Base-by-base conservation (phyloP, 2,797 vertebrate genomes). In the Pipistrellus nathusii region DNA sequence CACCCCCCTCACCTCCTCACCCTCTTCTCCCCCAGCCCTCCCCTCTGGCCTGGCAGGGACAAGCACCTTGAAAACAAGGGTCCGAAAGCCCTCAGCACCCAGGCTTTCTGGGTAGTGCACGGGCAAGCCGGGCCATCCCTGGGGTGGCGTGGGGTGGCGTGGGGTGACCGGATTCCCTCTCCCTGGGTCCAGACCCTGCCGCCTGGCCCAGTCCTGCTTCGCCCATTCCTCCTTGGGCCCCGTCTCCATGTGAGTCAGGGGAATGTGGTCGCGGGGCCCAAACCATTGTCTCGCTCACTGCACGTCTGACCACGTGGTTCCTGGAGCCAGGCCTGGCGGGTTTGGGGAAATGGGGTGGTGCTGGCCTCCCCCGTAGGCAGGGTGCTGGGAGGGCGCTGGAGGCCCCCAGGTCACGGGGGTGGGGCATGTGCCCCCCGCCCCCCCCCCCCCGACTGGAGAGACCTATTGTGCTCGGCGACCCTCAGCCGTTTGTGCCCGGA, bases 201-300 rank as follows among this genome's bases (percentile, higher is more conserved):
- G 51, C 66, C 57, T 3, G 1, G n/a, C 18, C 48, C 27, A 66
- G 48, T 44, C 73, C n/a, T 11, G 46, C 51, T 59, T 38, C 27
- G 83, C 4, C 87, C 72, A 55, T 64, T 59, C 84, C 57, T 21
- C 69, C 77, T 53, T 51, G 46, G 30, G 51, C 27, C 15, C 27
- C 15, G 3, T 66, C 92, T 78, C 62, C 69, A 71, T 57, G 10
- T 44, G 68, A 44, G 72, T 87, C 78, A 35, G 94, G 72, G 85
- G 89, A 15, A 21, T 9, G 18, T 20, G 72, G 62, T 20, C 8
- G 2, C 27, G 92, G 57, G 77, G 59, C 83, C 66, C 10, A 35
- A 57, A 96, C 91, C 93, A 96, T 96, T 96, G 96, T 96, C 92
- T 94, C 30, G n/a, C 12, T 93, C 84, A 13, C 46, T 76, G 69